Evolutionary conservation across 1,140 invertebrate species (phyloP).

Genomic region (Catajapyx aquilonaris): DNA sequence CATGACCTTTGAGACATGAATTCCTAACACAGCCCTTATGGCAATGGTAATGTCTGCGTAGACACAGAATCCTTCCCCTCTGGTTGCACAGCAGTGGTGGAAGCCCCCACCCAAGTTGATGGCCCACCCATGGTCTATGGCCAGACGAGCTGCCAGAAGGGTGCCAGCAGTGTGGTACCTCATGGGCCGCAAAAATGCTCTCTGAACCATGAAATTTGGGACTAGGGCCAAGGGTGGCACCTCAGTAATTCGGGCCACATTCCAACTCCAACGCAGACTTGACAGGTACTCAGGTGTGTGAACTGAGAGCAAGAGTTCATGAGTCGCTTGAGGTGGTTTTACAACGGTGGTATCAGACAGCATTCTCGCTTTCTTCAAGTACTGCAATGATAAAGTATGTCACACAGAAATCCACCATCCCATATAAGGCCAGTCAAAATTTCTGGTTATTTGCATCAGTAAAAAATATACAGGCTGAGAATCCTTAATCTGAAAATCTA

Average conservation of each 20-base stretch:
- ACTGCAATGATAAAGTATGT: conserved; percentile 26
- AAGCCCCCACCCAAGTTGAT: conserved; percentile 82
- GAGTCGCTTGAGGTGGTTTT: conserved; percentile 41
- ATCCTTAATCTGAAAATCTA: too few relatives aligned
- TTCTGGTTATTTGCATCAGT: background rate
- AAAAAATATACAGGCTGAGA: conserved; percentile 1
- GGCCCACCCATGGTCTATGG: conserved; percentile 58
- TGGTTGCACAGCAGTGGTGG: conserved; percentile 49
- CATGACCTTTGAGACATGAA: conserved; percentile 50
- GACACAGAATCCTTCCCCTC: conserved; percentile 66
- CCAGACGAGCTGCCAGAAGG: conserved; percentile 54
- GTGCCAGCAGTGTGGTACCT: conserved; percentile 66
- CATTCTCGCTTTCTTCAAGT: conserved; percentile 29
- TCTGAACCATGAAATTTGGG: conserved; percentile 56
- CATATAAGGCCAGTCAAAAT: conserved; percentile 4
- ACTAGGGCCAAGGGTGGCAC: conserved; percentile 45
- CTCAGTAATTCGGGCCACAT: conserved; percentile 57
- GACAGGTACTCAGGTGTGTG: conserved; percentile 50
- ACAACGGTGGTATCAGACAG: conserved; percentile 29
- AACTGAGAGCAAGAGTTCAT: conserved; percentile 43
- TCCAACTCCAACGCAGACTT: conserved; percentile 49
- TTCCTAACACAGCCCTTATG: too few relatives aligned
- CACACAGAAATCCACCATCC: too few relatives aligned
- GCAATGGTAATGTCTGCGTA: conserved; percentile 72
- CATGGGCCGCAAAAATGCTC: conserved; percentile 49